Conservation (phyloP, 2,113 vertebrate genomes). For the Oncorhynchus tshawytscha region DNA sequence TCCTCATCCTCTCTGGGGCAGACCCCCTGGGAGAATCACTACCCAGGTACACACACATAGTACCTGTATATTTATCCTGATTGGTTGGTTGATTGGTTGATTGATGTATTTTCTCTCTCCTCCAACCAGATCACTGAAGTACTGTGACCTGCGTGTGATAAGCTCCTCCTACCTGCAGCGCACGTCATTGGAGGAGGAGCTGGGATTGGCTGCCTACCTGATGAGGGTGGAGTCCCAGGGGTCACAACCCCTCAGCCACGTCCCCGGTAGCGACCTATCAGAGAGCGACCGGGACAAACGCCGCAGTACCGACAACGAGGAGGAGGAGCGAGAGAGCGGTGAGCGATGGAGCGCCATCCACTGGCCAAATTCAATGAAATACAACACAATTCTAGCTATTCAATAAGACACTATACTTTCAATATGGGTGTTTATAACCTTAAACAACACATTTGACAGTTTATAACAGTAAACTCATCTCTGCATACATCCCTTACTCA, state of each 20-base stretch:
- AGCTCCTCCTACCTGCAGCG: constrained; percentile 90
- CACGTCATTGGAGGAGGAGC: constrained; percentile 90
- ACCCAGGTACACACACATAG: constrained; percentile 74
- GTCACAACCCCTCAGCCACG: constrained; percentile 59
- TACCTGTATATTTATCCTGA: too few relatives aligned
- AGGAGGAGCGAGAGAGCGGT: constrained; percentile 83
- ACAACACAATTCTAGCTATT: too few relatives aligned
- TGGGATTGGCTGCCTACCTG: constrained; percentile 91
- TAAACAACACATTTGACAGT: too few relatives aligned
- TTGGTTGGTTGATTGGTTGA: too few relatives aligned
- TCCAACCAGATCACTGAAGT: constrained; percentile 85
- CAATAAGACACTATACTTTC: too few relatives aligned
- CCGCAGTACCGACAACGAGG: constrained; percentile 93
- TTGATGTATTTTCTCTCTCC: neutral
- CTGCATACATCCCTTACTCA: neutral
- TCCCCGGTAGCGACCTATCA: constrained; percentile 74
- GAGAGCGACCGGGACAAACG: constrained; percentile 94
- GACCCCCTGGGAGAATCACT: constrained; percentile 93
- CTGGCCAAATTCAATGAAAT: too few relatives aligned
- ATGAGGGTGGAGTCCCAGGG: constrained; percentile 76
- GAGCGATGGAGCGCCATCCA: constrained; percentile 16
- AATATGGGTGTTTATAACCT: too few relatives aligned
- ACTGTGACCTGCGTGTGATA: constrained; percentile 93
- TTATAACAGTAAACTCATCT: neutral
- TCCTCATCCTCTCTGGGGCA: constrained; percentile 91